These are phyloP conservation scores for Spondyliosoma cantharus DNA, from an alignment of 2,797 vertebrate species.

Conservation along the genomic window DNA sequence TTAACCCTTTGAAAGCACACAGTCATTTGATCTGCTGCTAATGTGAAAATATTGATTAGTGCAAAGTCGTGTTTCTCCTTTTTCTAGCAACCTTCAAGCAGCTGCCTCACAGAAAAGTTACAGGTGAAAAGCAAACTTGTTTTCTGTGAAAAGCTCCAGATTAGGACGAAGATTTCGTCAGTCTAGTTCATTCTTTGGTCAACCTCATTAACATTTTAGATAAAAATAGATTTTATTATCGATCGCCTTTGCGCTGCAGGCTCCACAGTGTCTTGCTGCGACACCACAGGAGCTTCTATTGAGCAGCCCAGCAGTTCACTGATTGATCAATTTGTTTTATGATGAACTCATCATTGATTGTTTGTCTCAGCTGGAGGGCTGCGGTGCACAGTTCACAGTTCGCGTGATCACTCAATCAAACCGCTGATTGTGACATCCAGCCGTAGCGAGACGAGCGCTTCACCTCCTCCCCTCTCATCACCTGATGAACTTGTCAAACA, in stretches of 20 bases:
- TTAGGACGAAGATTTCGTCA: not conserved
- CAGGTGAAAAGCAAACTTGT: not conserved
- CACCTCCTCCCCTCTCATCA: slow-evolving; percentile 45
- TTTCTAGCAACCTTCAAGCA: not conserved
- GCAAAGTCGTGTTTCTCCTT: not conserved
- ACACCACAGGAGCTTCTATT: not conserved
- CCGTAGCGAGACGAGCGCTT: not conserved
- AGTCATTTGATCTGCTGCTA: not conserved
- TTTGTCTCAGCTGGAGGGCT: slow-evolving; percentile 14
- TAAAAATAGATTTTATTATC: slow-evolving; percentile 27
- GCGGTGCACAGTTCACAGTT: slow-evolving; percentile 24
- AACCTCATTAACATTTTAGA: slow-evolving; percentile 24
- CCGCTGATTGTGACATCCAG: not conserved
- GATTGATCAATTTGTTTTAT: slow-evolving; percentile 3
- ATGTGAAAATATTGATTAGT: not conserved
- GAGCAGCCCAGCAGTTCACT: slow-evolving; percentile 18
- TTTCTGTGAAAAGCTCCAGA: not conserved
- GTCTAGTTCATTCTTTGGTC: not conserved
- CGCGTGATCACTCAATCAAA: not conserved
- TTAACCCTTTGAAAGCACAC: no score
- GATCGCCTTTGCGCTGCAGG: not conserved
- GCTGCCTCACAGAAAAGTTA: not conserved
- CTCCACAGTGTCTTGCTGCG: not conserved
- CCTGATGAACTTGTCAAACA: slow-evolving; percentile 96
- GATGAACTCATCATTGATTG: slow-evolving; percentile 21